Evolutionary conservation across 30 jellyfish, hydroid and myxozoan genomes (phyloP), one percentile per base, ranked within the genome.

Genomic region (Aurelia coerulea): DNA sequence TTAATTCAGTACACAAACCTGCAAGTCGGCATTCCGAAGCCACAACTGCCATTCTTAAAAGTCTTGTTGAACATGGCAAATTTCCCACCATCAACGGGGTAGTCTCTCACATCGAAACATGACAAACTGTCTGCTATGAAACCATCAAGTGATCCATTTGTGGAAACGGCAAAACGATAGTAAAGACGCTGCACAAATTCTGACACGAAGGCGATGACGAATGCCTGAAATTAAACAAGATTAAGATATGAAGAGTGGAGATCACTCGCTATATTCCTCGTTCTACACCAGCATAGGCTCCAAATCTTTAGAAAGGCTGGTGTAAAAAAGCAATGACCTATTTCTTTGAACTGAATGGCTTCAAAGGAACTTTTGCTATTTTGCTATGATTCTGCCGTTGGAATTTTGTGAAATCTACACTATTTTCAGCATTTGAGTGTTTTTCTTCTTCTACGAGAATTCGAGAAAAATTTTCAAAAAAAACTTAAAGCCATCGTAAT

Each of bases 141-240:
- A 29, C 96, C 96, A 32, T 78, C 62, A 81, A 78, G 68, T 10
- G 91, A 18, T 12, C 72, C 73, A 15, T 68, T 76, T 6, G 62
- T 8, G 17, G 76, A 46, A 11, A 69, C 78, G 19, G 88, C 87
- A 5, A 79, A 32, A 34, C 71, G 79, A 62, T 88, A 88, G 70
- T 88, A 88, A 14, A 88, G 85, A n/a, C 96, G 75, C 19, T 89
- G 96, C 15, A 88, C 96, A 23, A 88, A 88, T 65, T 88, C 96
- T 5, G 96, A 88, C 5, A 88, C 96, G 64, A 88, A 88, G 11
- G 88, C 96, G 62, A 88, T 88, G 60, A 79, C 91, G 51, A 88
- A 88, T 8, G 96, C 96, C 96, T 88, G 81, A 4, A 56, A 42
- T 0, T 66, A 33, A 68, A 65, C 7, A 12, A 67, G 73, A 34